A percentile compares a stretch with the other conserved stretches of the same genome.
Conservation (phyloP, 2,113 vertebrate species). For the Chlorocebus sabaeus region DNA sequence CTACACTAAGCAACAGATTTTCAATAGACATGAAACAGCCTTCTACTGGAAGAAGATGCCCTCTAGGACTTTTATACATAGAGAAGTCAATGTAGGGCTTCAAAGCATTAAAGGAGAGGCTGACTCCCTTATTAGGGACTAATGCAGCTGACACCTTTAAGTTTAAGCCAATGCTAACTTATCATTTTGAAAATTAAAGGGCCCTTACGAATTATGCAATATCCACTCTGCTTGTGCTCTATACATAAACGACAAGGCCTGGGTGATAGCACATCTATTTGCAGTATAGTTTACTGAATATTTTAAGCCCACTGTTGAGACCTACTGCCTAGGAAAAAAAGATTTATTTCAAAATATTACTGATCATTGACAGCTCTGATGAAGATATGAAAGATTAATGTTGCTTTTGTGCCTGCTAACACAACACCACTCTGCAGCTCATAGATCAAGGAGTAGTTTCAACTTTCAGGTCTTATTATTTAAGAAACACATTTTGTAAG, state of each 20-base stretch:
- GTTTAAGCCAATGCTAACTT: neutral
- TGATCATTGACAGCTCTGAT: too few relatives aligned
- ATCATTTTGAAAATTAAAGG: neutral
- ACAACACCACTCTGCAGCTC: too few relatives aligned
- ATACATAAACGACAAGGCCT: neutral
- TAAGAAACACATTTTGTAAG: too few relatives aligned
- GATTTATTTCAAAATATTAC: too few relatives aligned
- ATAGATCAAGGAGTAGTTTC: too few relatives aligned
- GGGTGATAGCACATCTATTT: neutral
- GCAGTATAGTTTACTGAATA: neutral
- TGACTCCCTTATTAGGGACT: neutral
- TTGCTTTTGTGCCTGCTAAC: too few relatives aligned
- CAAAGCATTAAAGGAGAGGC: neutral
- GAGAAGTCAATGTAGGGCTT: neutral
- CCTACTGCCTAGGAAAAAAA: too few relatives aligned
- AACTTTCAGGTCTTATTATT: too few relatives aligned
- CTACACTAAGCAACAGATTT: neutral
- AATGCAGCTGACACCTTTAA: neutral
- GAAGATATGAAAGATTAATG: too few relatives aligned
- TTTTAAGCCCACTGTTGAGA: neutral
- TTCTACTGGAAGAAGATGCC: neutral
- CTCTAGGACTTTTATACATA: neutral
- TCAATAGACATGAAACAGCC: neutral
- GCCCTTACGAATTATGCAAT: neutral
- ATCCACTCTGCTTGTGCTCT: neutral